phyloP scores from a whole-genome alignment of 2,888 invertebrate species.

The Zhuqinia jingwanae region DNA sequence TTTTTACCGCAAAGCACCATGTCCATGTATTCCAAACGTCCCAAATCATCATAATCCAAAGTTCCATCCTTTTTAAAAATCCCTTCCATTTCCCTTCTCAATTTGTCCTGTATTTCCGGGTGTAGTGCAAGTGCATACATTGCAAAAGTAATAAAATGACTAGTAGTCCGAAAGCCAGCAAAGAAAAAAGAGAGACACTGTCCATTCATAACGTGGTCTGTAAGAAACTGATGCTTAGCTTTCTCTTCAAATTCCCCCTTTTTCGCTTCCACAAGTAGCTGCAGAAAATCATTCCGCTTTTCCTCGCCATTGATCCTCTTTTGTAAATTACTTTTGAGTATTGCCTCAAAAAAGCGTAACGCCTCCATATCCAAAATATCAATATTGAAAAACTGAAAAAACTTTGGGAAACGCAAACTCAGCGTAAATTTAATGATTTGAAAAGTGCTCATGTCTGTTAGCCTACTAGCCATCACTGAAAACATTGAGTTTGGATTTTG shows the following conservation, averaged over 20 bases:
- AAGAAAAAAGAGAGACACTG: conserved; percentile 68
- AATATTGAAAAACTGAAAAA: conserved; percentile 53
- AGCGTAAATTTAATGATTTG: conserved; percentile 45
- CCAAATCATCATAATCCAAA: conserved; percentile 58
- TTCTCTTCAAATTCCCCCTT: conserved; percentile 23
- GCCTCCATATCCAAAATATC: conserved; percentile 59
- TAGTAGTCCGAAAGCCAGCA: conserved; percentile 67
- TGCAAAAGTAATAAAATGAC: conserved; percentile 58
- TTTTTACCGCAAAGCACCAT: conserved; percentile 52
- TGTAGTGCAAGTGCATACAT: conserved; percentile 66
- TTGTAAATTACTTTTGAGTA: conserved; percentile 29
- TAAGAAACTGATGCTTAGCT: conserved; percentile 29
- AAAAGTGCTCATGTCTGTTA: conserved; percentile 26
- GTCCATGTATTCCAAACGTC: conserved; percentile 42
- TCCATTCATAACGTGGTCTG: conserved; percentile 54
- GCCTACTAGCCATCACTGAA: conserved; percentile 40
- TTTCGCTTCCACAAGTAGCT: conserved; percentile 53
- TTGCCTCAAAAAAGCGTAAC: conserved; percentile 33
- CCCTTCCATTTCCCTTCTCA: conserved; percentile 52
- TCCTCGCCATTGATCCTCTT: conserved; percentile 16
- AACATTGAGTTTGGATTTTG: conserved; percentile 38
- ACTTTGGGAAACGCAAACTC: conserved; percentile 11
- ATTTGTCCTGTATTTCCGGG: conserved; percentile 63
- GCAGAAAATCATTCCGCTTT: conserved; percentile 61
- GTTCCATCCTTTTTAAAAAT: conserved; percentile 38